Evolutionary conservation across 2,888 invertebrate species (phyloP).

Genomic region (Watsonalla cultraria): DNA sequence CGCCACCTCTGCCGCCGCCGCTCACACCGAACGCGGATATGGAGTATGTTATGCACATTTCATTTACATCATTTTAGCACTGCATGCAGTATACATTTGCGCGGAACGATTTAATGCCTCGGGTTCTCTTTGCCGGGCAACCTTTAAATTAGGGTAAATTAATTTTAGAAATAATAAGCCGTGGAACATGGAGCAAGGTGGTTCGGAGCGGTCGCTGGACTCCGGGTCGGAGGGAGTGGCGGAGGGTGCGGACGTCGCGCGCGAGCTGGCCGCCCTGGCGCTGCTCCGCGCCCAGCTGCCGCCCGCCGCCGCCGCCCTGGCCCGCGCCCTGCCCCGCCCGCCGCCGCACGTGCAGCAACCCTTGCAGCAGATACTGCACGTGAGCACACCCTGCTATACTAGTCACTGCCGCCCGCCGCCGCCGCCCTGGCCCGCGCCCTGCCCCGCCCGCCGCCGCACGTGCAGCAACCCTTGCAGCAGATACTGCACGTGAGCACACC

Average conservation of each 20-base stretch:
- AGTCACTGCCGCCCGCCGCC: slow-evolving; percentile 20
- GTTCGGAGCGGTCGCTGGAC: slow-evolving; percentile 19
- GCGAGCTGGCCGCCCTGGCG: slow-evolving; percentile 59
- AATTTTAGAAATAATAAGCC: background rate
- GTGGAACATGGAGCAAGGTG: slow-evolving; percentile 8
- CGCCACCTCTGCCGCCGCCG: slow-evolving; percentile 25
- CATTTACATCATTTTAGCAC: background rate
- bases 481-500: slow-evolving; percentile 43
- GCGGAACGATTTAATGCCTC: too few relatives aligned
- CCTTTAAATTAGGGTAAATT: too few relatives aligned
- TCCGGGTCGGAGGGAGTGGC: slow-evolving; percentile 51
- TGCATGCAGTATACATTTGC: too few relatives aligned
- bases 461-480: slow-evolving; percentile 42
- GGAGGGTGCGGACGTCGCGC: slow-evolving; percentile 66
- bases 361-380: slow-evolving; percentile 53
- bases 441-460: slow-evolving; percentile 11
- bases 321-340: slow-evolving; percentile 37
- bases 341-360: slow-evolving; percentile 39
- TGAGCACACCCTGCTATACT: slow-evolving; percentile 8
- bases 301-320: slow-evolving; percentile 36
- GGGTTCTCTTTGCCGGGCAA: too few relatives aligned
- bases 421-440: slow-evolving; percentile 6
- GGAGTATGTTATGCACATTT: slow-evolving; percentile 4
- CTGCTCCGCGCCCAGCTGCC: slow-evolving; percentile 47
- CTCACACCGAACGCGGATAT: slow-evolving; percentile 4